Evolutionary conservation across 2,797 vertebrate species (phyloP).

Genomic region (Girardinus metallicus): DNA sequence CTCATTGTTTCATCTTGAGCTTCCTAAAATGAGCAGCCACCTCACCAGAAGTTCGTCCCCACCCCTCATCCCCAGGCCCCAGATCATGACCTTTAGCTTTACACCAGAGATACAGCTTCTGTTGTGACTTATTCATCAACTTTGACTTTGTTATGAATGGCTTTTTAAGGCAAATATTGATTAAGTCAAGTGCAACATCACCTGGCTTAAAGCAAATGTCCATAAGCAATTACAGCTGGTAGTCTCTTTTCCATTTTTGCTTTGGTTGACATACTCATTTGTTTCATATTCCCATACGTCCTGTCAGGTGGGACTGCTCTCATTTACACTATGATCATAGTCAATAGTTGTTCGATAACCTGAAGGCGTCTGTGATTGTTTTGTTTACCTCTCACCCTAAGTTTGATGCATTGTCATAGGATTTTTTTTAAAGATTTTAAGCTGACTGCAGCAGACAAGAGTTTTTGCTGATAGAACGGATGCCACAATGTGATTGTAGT

Average conservation of each 20-base stretch:
- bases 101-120: constrained; percentile 56
- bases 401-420: neutral
- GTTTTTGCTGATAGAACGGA: neutral
- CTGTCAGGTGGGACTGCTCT: constrained; percentile 42
- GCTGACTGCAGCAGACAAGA: neutral
- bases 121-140: constrained; percentile 68
- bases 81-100: constrained; percentile 63
- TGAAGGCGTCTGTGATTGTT: constrained; percentile 10
- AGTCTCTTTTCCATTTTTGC: constrained; percentile 68
- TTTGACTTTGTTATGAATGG: constrained; percentile 78
- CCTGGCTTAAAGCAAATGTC: constrained; percentile 79
- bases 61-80: constrained; percentile 14
- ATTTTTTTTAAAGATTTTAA: neutral
- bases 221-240: constrained; percentile 77
- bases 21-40: constrained; percentile 28
- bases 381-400: constrained; percentile 15
- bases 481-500: neutral
- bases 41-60: neutral
- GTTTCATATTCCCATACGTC: constrained; percentile 73
- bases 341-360: constrained; percentile 61
- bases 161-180: constrained; percentile 81
- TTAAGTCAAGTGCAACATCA: constrained; percentile 73
- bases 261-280: constrained; percentile 73
- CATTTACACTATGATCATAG: constrained; percentile 33
- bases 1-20: constrained; percentile 52